These are phyloP conservation scores for Aelia acuminata DNA, from an alignment of 2,888 invertebrate species.

Conservation along the genomic window DNA sequence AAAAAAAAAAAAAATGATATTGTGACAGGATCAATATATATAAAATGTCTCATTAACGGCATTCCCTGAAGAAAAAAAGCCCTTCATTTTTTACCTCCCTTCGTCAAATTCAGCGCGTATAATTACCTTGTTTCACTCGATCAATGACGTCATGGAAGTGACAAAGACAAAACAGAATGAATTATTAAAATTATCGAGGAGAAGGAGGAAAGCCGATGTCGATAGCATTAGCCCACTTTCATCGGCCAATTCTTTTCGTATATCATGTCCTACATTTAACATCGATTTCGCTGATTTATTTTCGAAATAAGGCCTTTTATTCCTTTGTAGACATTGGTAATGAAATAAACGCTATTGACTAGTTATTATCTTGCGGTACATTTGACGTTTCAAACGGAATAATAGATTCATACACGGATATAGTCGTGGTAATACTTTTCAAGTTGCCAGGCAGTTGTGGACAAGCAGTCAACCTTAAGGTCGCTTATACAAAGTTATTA, in stretches of 20 bases:
- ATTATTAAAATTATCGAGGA: background rate
- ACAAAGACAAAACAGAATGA: background rate
- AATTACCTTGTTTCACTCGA: background rate
- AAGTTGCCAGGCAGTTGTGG: background rate
- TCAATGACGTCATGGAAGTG: background rate
- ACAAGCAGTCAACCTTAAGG: no score
- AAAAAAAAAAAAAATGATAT: background rate
- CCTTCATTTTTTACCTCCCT: background rate
- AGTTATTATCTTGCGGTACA: background rate
- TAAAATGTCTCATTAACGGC: background rate
- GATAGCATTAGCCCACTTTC: background rate
- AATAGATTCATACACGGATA: background rate
- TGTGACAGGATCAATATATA: background rate
- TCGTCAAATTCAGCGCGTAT: background rate
- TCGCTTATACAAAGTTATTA: background rate
- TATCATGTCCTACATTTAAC: background rate
- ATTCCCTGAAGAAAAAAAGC: background rate
- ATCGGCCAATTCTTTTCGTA: background rate
- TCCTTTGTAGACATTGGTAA: background rate
- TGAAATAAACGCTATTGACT: conserved; percentile 22
- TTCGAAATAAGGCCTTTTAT: conserved; percentile 3
- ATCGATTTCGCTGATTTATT: background rate
- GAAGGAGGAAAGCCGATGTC: background rate
- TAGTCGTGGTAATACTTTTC: background rate
- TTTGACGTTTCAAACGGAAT: background rate